These are phyloP conservation scores for Galerucella calmariensis DNA, from an alignment of 2,888 invertebrate genomes.

Conservation along the genomic window DNA sequence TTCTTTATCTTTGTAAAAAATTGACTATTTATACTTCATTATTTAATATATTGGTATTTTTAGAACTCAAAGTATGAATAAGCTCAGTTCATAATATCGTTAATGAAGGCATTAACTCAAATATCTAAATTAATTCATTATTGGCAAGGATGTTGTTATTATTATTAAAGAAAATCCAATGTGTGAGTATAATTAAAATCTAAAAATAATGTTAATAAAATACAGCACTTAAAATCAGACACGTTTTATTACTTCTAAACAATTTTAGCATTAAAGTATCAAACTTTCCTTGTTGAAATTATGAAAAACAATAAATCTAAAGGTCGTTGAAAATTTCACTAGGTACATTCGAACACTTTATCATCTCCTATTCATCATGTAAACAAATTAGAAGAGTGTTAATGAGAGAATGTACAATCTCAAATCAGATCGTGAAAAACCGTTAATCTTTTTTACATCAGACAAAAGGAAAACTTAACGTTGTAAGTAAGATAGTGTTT, in stretches of 20 bases:
- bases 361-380: neutral
- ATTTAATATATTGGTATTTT: too few relatives aligned
- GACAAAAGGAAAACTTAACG: too few relatives aligned
- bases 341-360: neutral
- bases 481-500: neutral
- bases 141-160: neutral
- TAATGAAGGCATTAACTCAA: neutral
- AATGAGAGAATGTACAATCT: neutral
- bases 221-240: neutral
- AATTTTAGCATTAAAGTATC: neutral
- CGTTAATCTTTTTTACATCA: too few relatives aligned
- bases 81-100: neutral
- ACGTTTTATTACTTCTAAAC: conserved; percentile 3
- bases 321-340: neutral
- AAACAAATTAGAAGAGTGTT: neutral
- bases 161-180: neutral
- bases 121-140: neutral
- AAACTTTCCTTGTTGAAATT: neutral
- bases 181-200: neutral
- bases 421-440: too few relatives aligned
- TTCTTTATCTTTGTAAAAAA: too few relatives aligned
- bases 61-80: too few relatives aligned
- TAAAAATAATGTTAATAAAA: neutral
- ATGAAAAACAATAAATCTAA: too few relatives aligned
- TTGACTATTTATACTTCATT: too few relatives aligned